Evolutionary conservation across 1,140 invertebrate species (phyloP).

Genomic region (Drosophila albomicans): DNA sequence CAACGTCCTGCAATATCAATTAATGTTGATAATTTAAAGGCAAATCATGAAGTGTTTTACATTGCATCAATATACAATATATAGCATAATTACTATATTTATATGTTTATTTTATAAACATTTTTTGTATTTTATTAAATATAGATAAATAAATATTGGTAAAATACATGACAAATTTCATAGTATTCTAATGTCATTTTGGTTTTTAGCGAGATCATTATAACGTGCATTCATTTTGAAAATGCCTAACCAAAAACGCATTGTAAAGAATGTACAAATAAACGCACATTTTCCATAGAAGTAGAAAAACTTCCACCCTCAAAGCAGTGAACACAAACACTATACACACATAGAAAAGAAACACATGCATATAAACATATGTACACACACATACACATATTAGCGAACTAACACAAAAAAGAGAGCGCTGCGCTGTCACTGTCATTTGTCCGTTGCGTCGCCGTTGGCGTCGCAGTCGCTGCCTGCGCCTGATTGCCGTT

Average conservation of each 20-base stretch:
- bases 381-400: constrained; percentile 20
- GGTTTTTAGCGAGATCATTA: neutral
- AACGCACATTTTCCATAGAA: constrained; percentile 83
- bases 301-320: constrained; percentile 83
- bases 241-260: constrained; percentile 64
- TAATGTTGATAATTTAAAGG: neutral
- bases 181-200: too few relatives aligned
- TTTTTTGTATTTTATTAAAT: too few relatives aligned
- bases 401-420: constrained; percentile 74
- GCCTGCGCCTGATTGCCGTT: constrained; percentile 64
- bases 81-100: too few relatives aligned
- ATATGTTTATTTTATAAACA: neutral
- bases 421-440: constrained; percentile 70
- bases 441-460: constrained; percentile 65
- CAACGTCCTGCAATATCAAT: constrained; percentile 30
- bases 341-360: constrained; percentile 47
- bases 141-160: too few relatives aligned
- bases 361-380: constrained; percentile 28
- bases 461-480: constrained; percentile 63
- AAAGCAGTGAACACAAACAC: constrained; percentile 64
- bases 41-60: too few relatives aligned
- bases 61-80: neutral
- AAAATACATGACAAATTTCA: too few relatives aligned
- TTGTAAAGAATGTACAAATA: constrained; percentile 76
- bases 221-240: constrained; percentile 40